Evolutionary conservation across 53 echinoderm and acorn worm species (phyloP), one percentile per base, ranked within the genome.

Genomic region (Crossaster papposus): DNA sequence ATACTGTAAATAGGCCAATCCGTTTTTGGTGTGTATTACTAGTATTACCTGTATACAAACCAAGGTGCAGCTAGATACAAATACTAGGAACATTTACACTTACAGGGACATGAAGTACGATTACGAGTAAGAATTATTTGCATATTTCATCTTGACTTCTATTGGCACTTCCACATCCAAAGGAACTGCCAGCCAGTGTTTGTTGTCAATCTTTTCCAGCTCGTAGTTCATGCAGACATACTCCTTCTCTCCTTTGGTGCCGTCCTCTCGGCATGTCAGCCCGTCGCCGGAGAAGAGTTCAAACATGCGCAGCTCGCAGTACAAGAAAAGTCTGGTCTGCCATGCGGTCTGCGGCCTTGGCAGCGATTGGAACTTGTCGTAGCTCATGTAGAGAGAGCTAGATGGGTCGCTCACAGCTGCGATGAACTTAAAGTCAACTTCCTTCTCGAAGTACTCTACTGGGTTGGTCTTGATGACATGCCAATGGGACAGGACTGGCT

Each of bases 231-330:
- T 91, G 72, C 94, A 76, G 24, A 98, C 75, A 58, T 89, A 96
- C 65, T 98, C 99, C 78, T 89, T 92, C 68, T 96, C 96, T 11
- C 94, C 96, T 63, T 86, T 90, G 30, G 82, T 90, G 24, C 98
- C 98, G 44, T 94, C 92, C 18, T 93, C 90, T 31, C 79, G 65
- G 68, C 90, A 92, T 1, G 99, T 98, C 70, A 90, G 88, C 0
- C 99, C 99, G 77, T 98, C 94, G 15, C 99, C 99, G 1, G 91
- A 78, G 79, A 93, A 98, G 14, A 97, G 88, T 64, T 98, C 99
- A 35, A 98, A 83, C 71, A 98, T 92, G 30, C 96, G 86, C 62
- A 98, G 52, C 89, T 98, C 99, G 58, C 99, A 98, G 86, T 98
- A 98, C 51, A 98, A 82, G 72, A 98, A 97, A 4, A 94, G 86